Conservation (phyloP, 2,888 invertebrate genomes). For the Archips crataeganus region DNA sequence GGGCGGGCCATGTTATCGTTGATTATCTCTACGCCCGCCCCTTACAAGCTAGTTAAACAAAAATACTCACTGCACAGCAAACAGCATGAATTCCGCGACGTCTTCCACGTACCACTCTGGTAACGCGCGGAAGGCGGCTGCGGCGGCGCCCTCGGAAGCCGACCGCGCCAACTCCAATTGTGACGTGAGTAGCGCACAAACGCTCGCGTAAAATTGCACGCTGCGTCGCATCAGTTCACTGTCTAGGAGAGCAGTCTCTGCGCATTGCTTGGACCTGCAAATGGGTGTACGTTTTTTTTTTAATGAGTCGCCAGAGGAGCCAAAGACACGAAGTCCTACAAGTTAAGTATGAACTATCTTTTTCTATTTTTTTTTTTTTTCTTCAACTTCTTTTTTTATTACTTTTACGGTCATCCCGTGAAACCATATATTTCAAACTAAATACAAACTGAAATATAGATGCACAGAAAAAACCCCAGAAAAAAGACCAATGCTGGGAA, state of each 20-base stretch:
- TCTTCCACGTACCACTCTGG: slow-evolving; percentile 99
- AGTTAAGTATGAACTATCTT: too few relatives aligned
- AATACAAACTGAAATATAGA: too few relatives aligned
- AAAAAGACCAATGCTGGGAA: too few relatives aligned
- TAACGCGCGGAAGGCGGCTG: slow-evolving; percentile 93
- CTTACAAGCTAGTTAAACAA: neutral
- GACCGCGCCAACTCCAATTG: slow-evolving; percentile 87
- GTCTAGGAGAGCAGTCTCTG: slow-evolving; percentile 96
- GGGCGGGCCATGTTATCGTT: too few relatives aligned
- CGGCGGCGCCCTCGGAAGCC: slow-evolving; percentile 72
- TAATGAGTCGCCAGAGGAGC: too few relatives aligned
- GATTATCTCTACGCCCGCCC: too few relatives aligned
- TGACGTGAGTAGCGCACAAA: slow-evolving; percentile 91
- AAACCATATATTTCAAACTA: too few relatives aligned
- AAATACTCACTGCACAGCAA: slow-evolving; percentile 94
- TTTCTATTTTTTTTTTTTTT: too few relatives aligned
- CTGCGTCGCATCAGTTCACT: slow-evolving; percentile 92
- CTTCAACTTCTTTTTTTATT: too few relatives aligned
- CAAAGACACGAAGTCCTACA: too few relatives aligned
- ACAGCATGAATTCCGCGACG: slow-evolving; percentile 97
- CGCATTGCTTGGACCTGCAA: slow-evolving; percentile 93
- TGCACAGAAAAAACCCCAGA: too few relatives aligned
- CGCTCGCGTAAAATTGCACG: slow-evolving; percentile 94
- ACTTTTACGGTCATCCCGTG: too few relatives aligned
- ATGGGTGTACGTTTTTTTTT: neutral